Evolutionary conservation across 2,888 invertebrate genomes (phyloP).

Genomic region (Drosophila sordidula): DNA sequence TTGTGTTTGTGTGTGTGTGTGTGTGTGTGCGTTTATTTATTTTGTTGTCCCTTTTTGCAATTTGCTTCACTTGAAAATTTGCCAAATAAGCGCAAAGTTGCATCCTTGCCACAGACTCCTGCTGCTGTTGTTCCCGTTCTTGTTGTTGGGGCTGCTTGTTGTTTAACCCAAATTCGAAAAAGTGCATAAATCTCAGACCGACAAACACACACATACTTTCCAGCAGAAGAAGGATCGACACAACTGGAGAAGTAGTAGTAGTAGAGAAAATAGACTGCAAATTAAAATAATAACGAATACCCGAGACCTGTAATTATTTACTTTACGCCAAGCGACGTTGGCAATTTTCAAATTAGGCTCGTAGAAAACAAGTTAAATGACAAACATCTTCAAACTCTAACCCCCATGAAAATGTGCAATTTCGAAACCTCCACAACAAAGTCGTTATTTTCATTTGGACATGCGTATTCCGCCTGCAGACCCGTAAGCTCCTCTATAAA

Average conservation of each 20-base stretch:
- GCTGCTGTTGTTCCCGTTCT: slow-evolving; percentile 8
- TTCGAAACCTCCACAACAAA: too few species aligned
- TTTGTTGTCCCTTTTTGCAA: slow-evolving; percentile 58
- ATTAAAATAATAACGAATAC: slow-evolving; percentile 24
- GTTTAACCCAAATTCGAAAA: slow-evolving; percentile 65
- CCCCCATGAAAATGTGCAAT: too few species aligned
- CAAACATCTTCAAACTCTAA: too few species aligned
- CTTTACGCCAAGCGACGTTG: slow-evolving; percentile 25
- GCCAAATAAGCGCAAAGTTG: slow-evolving; percentile 77
- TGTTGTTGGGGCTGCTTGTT: slow-evolving; percentile 38
- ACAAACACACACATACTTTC: slow-evolving; percentile 5
- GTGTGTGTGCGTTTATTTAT: slow-evolving; percentile 61
- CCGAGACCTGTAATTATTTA: slow-evolving; percentile 40
- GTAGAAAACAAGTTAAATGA: too few species aligned
- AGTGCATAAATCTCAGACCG: slow-evolving; percentile 66
- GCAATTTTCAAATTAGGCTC: slow-evolving; percentile 28
- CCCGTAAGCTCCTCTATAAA: slow-evolving; percentile 8
- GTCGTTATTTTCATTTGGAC: background rate
- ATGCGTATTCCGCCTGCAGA: slow-evolving; percentile 5
- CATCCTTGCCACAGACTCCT: slow-evolving; percentile 39
- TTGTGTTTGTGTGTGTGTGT: slow-evolving; percentile 26
- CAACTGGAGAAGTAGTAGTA: background rate
- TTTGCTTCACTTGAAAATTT: slow-evolving; percentile 72
- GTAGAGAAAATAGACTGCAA: slow-evolving; percentile 5
- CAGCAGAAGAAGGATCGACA: background rate